Percentiles rank a stretch among this genome's conserved stretches.
Evolutionary conservation across 2,888 invertebrate species (phyloP).

Genomic region (Heliconius cydno): DNA sequence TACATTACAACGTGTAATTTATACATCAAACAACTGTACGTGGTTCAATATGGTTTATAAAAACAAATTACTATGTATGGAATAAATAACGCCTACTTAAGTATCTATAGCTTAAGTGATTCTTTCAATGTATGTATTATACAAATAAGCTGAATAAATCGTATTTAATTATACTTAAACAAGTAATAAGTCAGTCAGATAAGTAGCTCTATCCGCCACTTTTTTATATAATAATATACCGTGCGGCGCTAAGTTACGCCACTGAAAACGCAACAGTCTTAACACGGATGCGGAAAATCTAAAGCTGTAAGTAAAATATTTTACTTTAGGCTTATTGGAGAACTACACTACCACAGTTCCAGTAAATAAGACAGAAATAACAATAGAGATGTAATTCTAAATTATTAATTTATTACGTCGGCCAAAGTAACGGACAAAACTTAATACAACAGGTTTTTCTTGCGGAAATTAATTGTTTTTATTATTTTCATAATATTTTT

Average conservation of each 20-base stretch:
- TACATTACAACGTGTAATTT: conserved; percentile 7
- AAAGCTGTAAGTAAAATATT: no score
- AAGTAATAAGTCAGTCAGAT: no score
- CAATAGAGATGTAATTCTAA: background rate
- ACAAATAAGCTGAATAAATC: background rate
- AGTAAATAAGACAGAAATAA: no score
- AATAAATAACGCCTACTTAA: conserved; percentile 4
- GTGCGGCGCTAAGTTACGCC: no score
- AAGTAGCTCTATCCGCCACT: no score
- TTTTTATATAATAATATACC: no score
- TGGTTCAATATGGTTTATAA: conserved; percentile 9
- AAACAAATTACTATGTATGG: conserved; percentile 20
- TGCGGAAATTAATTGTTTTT: background rate
- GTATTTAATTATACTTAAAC: no score
- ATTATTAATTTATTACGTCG: background rate
- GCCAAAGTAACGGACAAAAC: background rate
- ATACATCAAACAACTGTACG: conserved; percentile 1
- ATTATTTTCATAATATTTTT: background rate
- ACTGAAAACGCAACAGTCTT: no score
- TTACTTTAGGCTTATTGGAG: no score
- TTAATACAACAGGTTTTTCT: background rate
- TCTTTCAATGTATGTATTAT: background rate
- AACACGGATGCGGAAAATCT: no score
- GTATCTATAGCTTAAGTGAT: background rate
- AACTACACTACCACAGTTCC: background rate